Base-by-base conservation (phyloP, 2,797 vertebrate species). In the Mormyrus proboscirostris region DNA sequence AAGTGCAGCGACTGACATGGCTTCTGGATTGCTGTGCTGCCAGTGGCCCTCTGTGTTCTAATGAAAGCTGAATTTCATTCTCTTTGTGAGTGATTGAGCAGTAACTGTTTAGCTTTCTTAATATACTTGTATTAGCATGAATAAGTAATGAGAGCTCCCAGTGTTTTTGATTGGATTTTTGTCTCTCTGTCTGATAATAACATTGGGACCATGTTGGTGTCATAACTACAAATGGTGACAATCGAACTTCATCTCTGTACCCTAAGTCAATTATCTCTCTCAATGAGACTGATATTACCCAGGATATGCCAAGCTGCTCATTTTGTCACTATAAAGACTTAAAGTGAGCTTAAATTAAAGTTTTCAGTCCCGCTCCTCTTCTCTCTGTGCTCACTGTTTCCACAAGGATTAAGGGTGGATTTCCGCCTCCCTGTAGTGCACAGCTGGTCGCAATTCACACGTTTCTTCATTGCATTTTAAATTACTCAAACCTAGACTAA, bases 71-170 rank as follows among this genome's bases (percentile, higher is more conserved):
- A 94, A 95, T 94, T 96, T 98, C 97, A 98, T 98, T 97, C 96
- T 95, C 96, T 95, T 93, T 96, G 96, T 97, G 97, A 97, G 96
- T 98, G 98, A 98, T 98, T 97, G 97, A 98, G 96, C 92, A 93
- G 96, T 96, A 97, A 98, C 96, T 96, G 96, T 97, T 98, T 97
- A 97, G 97, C 97, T 98, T 97, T 97, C 98, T 98, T 99, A 98
- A 98, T 99, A 98, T 98, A 97, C 97, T 97, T 97, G 95, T 98
- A 98, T 98, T 98, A 98, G 97, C 97, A 97, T 98, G 97, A 98
- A 98, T 98, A 98, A 99, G 96, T 98, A 98, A 98, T 97, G 96
- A 97, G 95, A 91, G 92, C 96, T 96, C 97, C 96, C 95, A 96
- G 95, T 97, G 97, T 96, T 97, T 97, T 97, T 97, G 97, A 97